Conservation (phyloP, 2,888 invertebrate genomes). For the Penaeus monodon region DNA sequence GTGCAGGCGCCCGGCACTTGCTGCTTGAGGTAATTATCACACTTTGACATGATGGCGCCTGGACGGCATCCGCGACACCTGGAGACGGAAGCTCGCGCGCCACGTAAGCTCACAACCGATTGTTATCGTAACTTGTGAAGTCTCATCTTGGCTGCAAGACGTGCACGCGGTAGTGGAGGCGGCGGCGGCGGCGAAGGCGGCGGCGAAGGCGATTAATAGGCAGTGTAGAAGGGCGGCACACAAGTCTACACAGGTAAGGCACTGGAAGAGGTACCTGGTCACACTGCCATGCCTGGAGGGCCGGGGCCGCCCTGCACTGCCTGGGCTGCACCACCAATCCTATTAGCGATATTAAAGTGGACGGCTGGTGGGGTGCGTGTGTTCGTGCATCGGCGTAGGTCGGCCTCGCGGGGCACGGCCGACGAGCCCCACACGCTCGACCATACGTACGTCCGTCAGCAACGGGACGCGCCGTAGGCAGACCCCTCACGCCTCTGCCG, state of each 20-base stretch:
- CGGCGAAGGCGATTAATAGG: background rate
- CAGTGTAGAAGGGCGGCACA: constrained; percentile 2
- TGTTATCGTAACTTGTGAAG: no score
- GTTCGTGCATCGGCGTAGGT: constrained; percentile 3
- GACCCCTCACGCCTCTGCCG: background rate
- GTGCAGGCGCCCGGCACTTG: no score
- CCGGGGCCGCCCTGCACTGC: constrained; percentile 34
- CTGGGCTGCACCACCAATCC: constrained; percentile 49
- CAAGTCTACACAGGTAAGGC: constrained; percentile 17
- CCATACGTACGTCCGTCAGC: background rate
- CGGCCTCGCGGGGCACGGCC: background rate
- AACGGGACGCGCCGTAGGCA: background rate
- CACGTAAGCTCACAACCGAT: constrained; percentile 3
- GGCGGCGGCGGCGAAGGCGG: no score
- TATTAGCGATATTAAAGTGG: constrained; percentile 54
- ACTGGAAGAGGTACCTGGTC: constrained; percentile 25
- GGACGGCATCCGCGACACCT: no score
- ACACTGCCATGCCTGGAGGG: constrained; percentile 8
- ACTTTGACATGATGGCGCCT: no score
- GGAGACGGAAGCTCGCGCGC: no score
- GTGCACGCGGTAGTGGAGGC: no score
- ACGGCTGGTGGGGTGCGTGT: constrained; percentile 20
- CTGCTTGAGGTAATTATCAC: no score
- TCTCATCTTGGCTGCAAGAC: no score
- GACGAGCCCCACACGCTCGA: background rate